A percentile compares a stretch with the other conserved stretches of the same genome.
phyloP scores from a whole-genome alignment of 1,140 invertebrate species.

The Aphelinus atriplicis region DNA sequence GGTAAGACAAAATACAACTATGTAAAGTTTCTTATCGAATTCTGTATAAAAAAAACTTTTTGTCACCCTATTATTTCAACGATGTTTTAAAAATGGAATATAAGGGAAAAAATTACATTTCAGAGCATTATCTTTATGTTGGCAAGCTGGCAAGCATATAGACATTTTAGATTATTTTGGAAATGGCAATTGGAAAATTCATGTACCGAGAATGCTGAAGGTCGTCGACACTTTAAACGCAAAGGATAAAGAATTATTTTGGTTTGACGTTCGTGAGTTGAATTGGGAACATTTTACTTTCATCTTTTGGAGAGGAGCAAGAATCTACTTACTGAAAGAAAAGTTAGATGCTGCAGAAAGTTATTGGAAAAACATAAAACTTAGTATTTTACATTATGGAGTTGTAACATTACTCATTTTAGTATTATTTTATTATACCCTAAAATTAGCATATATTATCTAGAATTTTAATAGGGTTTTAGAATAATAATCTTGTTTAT shows the following conservation, averaged over 20 bases:
- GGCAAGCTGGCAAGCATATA: background rate
- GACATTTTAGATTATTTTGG: conserved; percentile 56
- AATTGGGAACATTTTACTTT: conserved; percentile 71
- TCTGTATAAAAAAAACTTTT: too few relatives aligned
- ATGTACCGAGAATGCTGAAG: conserved; percentile 64
- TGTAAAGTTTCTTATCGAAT: too few relatives aligned
- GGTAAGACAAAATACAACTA: conserved; percentile 54
- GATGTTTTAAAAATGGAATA: too few relatives aligned
- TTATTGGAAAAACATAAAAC: background rate
- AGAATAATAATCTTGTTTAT: too few relatives aligned
- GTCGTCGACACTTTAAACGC: conserved; percentile 63
- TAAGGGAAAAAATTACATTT: too few relatives aligned
- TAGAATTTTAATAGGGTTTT: too few relatives aligned
- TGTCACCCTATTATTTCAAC: too few relatives aligned
- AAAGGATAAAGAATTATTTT: conserved; percentile 70
- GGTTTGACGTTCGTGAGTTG: conserved; percentile 68
- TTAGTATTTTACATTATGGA: background rate
- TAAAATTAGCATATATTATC: too few relatives aligned
- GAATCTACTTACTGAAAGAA: conserved; percentile 67
- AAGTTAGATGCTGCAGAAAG: conserved; percentile 50
- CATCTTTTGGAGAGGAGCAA: conserved; percentile 68
- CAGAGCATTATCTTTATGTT: too few relatives aligned
- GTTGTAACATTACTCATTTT: background rate
- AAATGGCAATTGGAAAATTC: conserved; percentile 67
- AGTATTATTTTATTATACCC: too few relatives aligned